Evolutionary conservation across 30 jellyfish, hydroid and myxozoan species (phyloP).

Genomic region (Pelagia noctiluca): DNA sequence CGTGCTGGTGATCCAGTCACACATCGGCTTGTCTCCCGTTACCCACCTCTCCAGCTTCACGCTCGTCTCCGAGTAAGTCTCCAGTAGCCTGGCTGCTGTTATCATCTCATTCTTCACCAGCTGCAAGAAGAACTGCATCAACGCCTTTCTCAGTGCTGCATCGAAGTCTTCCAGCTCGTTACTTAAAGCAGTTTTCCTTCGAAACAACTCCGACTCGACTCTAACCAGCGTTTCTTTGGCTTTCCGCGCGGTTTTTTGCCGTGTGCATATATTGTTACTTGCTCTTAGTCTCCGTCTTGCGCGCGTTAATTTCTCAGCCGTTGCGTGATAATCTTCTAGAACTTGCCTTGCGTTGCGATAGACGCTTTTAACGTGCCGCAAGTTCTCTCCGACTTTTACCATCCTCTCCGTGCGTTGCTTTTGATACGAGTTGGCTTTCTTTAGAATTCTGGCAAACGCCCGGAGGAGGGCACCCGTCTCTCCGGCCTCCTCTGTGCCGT

Average conservation of each 20-base stretch:
- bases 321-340: slow-evolving; percentile 17
- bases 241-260: slow-evolving; percentile 33
- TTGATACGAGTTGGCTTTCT: slow-evolving; percentile 44
- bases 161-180: slow-evolving; percentile 49
- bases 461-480: slow-evolving; percentile 64
- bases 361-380: slow-evolving; percentile 34
- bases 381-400: slow-evolving; percentile 39
- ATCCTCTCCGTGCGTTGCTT: slow-evolving; percentile 40
- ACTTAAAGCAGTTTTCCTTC: slow-evolving; percentile 18
- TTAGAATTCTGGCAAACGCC: slow-evolving; percentile 32
- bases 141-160: slow-evolving; percentile 29
- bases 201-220: slow-evolving; percentile 49
- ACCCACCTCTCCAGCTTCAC: slow-evolving; percentile 52
- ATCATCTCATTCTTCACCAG: slow-evolving; percentile 53
- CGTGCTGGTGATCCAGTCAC: slow-evolving; percentile 51
- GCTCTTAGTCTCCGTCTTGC: slow-evolving; percentile 23
- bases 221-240: slow-evolving; percentile 28
- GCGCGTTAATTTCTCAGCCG: neutral
- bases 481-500: slow-evolving; percentile 64
- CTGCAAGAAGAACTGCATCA: slow-evolving; percentile 35
- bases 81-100: slow-evolving; percentile 64
- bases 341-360: slow-evolving; percentile 54
- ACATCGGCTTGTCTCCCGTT: neutral
- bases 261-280: slow-evolving; percentile 6
- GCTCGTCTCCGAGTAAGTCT: slow-evolving; percentile 44